Conservation (phyloP, 2,888 invertebrate species). For the Drosophila bunnanda region DNA sequence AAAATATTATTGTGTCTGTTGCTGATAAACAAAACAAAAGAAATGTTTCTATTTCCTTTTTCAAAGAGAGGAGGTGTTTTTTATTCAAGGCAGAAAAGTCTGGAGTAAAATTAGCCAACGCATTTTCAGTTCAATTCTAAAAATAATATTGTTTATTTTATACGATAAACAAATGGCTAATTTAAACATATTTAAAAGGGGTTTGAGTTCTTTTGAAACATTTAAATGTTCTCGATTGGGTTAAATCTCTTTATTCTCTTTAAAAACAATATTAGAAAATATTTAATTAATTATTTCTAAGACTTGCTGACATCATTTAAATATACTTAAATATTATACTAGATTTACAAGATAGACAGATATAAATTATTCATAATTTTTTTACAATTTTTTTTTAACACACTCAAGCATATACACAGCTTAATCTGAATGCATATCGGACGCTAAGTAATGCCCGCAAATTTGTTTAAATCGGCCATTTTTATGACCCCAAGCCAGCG, state of each 20-base stretch:
- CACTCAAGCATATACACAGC: background rate
- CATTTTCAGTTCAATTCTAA: background rate
- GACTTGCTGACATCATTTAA: background rate
- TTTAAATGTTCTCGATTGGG: background rate
- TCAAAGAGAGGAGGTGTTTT: background rate
- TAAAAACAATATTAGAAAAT: background rate
- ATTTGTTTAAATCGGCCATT: constrained; percentile 72
- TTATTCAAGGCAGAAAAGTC: constrained; percentile 18
- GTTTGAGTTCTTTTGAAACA: background rate
- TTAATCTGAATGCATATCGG: constrained; percentile 49
- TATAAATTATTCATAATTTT: constrained; percentile 15
- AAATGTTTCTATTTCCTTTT: background rate
- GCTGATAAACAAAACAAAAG: constrained; percentile 14
- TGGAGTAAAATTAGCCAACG: constrained; percentile 7
- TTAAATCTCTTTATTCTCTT: background rate
- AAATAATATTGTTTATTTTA: constrained; percentile 2
- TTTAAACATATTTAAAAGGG: background rate
- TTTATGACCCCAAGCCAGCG: constrained; percentile 32
- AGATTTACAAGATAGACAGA: constrained; percentile 1
- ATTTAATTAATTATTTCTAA: background rate
- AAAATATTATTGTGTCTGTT: background rate
- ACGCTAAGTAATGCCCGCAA: constrained; percentile 73
- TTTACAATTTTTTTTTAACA: background rate
- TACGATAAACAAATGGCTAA: background rate
- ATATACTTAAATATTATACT: background rate